Conservation (phyloP, 2,797 vertebrate species). For the Pipistrellus nathusii region DNA sequence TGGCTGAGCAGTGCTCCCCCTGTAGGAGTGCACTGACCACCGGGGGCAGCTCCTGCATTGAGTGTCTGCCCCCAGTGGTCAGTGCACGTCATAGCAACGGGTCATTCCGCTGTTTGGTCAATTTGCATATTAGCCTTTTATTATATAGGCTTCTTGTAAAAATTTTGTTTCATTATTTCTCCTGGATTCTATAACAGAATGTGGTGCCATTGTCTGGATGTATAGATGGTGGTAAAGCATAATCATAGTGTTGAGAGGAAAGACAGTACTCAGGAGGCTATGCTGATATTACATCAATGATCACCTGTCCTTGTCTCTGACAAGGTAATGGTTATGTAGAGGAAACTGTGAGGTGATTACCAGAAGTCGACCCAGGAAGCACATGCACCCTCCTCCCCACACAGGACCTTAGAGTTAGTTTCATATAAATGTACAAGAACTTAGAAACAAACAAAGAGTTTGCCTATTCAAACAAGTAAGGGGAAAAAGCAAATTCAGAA, state of each 20-base stretch:
- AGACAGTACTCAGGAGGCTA: neutral
- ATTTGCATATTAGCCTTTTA: no score
- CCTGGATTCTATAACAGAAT: neutral
- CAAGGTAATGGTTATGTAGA: neutral
- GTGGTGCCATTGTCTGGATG: neutral
- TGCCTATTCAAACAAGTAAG: neutral
- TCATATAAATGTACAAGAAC: conserved; percentile 49
- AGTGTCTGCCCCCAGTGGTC: no score
- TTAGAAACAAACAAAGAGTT: conserved; percentile 15
- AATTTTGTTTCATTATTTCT: conserved; percentile 30
- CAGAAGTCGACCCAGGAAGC: neutral
- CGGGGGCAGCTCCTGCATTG: no score
- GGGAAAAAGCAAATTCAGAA: conserved; percentile 25
- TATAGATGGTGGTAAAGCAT: neutral
- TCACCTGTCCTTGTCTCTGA: neutral
- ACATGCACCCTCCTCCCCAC: rapidly evolving
- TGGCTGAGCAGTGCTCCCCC: no score
- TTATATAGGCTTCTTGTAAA: neutral
- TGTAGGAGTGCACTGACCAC: no score
- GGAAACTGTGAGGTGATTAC: neutral
- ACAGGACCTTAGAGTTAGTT: conserved; percentile 14
- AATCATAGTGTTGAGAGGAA: neutral
- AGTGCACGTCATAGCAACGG: no score
- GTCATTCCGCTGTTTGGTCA: no score
- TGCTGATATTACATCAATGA: neutral